Base-by-base conservation (phyloP, 2,797 vertebrate genomes). In the Paramormyrops hopkinsi region DNA sequence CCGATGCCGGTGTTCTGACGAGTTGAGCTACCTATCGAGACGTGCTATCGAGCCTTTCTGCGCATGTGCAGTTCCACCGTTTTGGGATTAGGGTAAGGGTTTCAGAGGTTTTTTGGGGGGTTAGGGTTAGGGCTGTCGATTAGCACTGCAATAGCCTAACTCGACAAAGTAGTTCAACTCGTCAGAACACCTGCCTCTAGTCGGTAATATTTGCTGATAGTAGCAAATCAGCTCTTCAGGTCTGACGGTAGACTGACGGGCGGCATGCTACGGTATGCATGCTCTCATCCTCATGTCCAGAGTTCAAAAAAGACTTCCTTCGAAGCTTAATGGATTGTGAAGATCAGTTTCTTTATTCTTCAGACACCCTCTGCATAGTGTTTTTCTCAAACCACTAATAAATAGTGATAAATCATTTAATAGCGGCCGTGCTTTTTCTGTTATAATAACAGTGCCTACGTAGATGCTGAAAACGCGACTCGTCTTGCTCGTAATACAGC, bases 171-270 rank as follows among this genome's bases (percentile, higher is more conserved):
- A 56, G 19, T 19, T 56, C 19, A 56, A 56, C 54, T 56, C 19
- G 54, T 56, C 54, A n/a, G 54, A 56, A 56, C 41, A 6, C 59
- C 11, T 33, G 59, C 44, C 11, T 89, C n/a, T 59, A 7, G 51
- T 82, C 29, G 22, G 48, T 83, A 79, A 87, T 76, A 89, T 89
- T 73, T 54, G 44, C 88, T 90, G 85, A 86, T 89, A 92, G 90
- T 65, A 91, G 94, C 95, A 94, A 95, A 76, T 94, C 94, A 92
- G 85, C 92, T 92, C 48, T 5, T 92, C 92, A 79, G 92, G 93
- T 93, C 92, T 93, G 94, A 94, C 94, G 93, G 93, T 90, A 37
- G 91, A 73, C 92, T 93, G 94, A 94, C 94, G 93, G 93, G 93
- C 93, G 90, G 51, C 4, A 3, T 86, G 51, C 50, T 11, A 1